Base-by-base conservation (phyloP, 1,140 invertebrate species). In the Nebria ingens region DNA sequence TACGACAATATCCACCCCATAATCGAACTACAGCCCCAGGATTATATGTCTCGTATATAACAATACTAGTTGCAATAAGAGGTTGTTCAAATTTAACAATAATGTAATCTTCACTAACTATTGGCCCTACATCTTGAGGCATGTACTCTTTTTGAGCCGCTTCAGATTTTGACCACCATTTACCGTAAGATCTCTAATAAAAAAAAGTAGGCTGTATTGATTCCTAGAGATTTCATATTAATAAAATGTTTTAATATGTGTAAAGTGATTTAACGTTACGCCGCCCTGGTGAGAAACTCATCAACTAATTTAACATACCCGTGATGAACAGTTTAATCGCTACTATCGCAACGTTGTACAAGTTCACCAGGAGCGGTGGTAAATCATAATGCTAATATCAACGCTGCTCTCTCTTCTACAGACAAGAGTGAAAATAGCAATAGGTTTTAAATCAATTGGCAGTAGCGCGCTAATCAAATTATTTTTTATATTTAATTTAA, bases 31-130 rank as follows among this genome's bases (percentile, higher is more conserved):
- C 77, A 21, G 89, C 85, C 21, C 91, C 91, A 3, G 92, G 91
- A 72, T 93, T 93, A 61, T 89, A 94, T 2, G 88, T 92, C 72
- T 95, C 91, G 72, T 86, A 94, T 55, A 94, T 80, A 1, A 81
- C 82, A 38, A 95, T 77, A 62, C 83, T 79, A 12, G 82, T 71
- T 6, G 91, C 91, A 67, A 85, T 83, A 2, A 93, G 86, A 57
- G 81, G 76, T 59, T 79, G 74, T 68, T 86, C 78, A 73, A 89
- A 93, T 57, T 86, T 88, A 53, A 67, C 52, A 89, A 88, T 88
- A 68, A 95, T 84, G 73, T 84, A 95, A 77, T 95, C 91, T 68
- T 92, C 83, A 67, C 87, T 85, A 17, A 75, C 71, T 59, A 86
- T 74, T 34, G 73, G 61, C 52, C 80, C 77, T 64, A 81, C 80